phyloP scores from a whole-genome alignment of 2,113 vertebrate genomes.

The Catagonus wagneri region DNA sequence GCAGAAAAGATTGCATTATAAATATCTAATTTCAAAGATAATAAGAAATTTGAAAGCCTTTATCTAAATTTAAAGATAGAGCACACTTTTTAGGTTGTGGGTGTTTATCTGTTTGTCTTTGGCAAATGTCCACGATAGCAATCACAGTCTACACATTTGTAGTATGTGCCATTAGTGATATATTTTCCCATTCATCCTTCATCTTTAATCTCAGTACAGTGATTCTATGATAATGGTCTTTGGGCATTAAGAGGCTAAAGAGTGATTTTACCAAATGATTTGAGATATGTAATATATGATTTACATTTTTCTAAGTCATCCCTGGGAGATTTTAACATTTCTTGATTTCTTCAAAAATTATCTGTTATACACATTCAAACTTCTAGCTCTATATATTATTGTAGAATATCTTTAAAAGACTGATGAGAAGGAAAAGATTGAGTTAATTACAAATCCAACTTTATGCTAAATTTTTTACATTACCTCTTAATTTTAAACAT shows the following conservation, averaged over 20 bases:
- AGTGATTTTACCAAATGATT: not conserved
- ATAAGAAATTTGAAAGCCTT: not conserved
- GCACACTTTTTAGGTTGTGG: not conserved
- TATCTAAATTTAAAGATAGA: not conserved
- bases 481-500: not conserved
- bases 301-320: slow-evolving; percentile 13
- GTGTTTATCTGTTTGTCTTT: slow-evolving; percentile 27
- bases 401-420: slow-evolving; percentile 15
- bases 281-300: not conserved
- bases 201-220: not conserved
- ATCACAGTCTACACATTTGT: not conserved
- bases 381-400: not conserved
- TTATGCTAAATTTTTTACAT: not conserved
- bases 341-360: not conserved
- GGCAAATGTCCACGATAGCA: not conserved
- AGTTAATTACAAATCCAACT: not conserved
- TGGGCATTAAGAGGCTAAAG: not conserved
- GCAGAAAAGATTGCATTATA: not conserved
- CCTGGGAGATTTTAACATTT: slow-evolving; percentile 3
- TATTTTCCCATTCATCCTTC: not conserved
- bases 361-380: not conserved
- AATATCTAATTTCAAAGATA: not conserved
- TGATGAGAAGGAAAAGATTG: not conserved
- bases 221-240: not conserved
- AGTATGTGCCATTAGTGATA: not conserved